A percentile compares a stretch with the other conserved stretches of the same genome.
Conservation (phyloP, 2,888 invertebrate species). For the Polyploca ridens region DNA sequence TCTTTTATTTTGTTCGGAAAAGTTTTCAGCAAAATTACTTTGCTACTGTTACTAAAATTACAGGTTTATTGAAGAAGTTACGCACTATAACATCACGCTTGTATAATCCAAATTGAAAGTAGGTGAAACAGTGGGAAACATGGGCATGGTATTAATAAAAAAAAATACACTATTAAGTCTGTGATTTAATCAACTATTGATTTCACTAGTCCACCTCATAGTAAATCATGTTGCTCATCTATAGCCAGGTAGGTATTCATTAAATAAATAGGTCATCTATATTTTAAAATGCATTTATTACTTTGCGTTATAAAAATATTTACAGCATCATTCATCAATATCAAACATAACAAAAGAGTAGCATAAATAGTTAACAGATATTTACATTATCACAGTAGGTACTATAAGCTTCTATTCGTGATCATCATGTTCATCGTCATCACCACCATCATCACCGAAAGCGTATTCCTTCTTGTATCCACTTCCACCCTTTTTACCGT, state of each 20-base stretch:
- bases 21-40: no score
- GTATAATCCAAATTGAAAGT: no score
- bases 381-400: constrained; percentile 48
- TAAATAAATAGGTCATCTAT: not conserved
- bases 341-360: constrained; percentile 77
- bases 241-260: not conserved
- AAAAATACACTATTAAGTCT: no score
- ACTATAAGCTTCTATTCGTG: constrained; percentile 45
- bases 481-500: constrained; percentile 80
- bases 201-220: no score
- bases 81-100: no score
- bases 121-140: no score
- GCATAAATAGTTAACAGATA: constrained; percentile 56
- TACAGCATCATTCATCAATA: constrained; percentile 50
- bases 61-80: no score
- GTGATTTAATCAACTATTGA: no score
- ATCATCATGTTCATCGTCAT: constrained; percentile 54
- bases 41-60: no score
- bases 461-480: constrained; percentile 76
- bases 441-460: constrained; percentile 64
- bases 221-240: not conserved
- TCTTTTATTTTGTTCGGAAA: no score
- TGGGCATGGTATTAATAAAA: no score
- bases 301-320: constrained; percentile 64
- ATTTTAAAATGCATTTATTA: constrained; percentile 45